Base-by-base conservation (phyloP, 2,888 invertebrate species). In the Drosophila putrida region DNA sequence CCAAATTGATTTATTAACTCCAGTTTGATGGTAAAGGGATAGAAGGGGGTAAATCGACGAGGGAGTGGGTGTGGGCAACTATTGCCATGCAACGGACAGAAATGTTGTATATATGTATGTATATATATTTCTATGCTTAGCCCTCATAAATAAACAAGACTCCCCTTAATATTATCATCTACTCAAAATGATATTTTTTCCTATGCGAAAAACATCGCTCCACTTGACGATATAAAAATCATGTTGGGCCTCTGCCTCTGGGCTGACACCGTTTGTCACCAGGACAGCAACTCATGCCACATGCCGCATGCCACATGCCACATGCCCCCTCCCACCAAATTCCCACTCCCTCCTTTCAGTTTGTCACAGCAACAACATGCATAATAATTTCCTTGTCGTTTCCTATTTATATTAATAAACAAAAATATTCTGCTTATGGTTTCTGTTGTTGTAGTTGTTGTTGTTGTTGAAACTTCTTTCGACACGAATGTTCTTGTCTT, bases 181-280 rank as follows among this genome's bases (percentile, higher is more conserved):
- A 54, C 53, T 55, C 55, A 55, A 33, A 75, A 79, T 75, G 60
- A 71, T 78, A 81, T 80, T 80, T 51, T 54, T 47, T 41, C 53
- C 70, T 62, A 74, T 81, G 79, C 65, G 55, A 6, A 49, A 67
- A 71, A 59, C 51, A 65, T 72, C 47, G 38, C 61, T 43, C 80
- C 77, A 78, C 77, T 78, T 80, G 77, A 78, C 64, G 53, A 62
- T 49, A 67, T 57, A 44, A 43, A 27, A 27, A 46, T 10, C 46
- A 27, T 36, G 49, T 50, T 36, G 11, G 9, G 28, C 13, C 50
- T 9, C 54, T 75, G 28, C 13, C 50, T 9, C 54, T 75, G 64
- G 79, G 75, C 75, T 76, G 75, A 69, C 79, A 79, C 79, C 31
- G 79, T 91, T 92, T 93, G 93, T 92, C 91, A 92, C 93, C 91